Conservation (phyloP, 2,888 invertebrate species). For the Cotesia congregata region DNA sequence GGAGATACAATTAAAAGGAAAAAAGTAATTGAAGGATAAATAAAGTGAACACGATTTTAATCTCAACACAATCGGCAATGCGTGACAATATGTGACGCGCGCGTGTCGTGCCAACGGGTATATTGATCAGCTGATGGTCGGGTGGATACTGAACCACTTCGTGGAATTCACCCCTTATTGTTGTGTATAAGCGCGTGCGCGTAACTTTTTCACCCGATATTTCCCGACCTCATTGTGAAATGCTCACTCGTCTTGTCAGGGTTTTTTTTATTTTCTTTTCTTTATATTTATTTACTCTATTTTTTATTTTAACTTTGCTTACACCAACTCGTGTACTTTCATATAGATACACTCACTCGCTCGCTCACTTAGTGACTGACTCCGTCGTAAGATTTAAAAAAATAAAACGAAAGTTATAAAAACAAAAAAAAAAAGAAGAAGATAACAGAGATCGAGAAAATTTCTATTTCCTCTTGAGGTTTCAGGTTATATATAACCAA, state of each 20-base stretch:
- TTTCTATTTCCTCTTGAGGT: not conserved
- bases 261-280: not conserved
- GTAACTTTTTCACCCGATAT: slow-evolving; percentile 33
- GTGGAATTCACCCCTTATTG: slow-evolving; percentile 63
- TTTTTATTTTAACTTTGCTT: slow-evolving; percentile 10
- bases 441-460: not conserved
- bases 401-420: not conserved
- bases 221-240: slow-evolving; percentile 39
- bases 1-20: not conserved
- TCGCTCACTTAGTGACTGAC: not conserved
- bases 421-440: not conserved
- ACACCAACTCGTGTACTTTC: not conserved
- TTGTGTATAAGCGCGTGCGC: slow-evolving; percentile 59
- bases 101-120: slow-evolving; percentile 50
- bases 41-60: slow-evolving; percentile 28
- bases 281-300: not conserved
- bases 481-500: slow-evolving; percentile 5
- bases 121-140: slow-evolving; percentile 69
- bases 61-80: slow-evolving; percentile 36
- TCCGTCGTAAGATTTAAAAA: not conserved
- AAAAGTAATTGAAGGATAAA: slow-evolving; percentile 12
- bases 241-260: slow-evolving; percentile 7
- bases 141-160: slow-evolving; percentile 67
- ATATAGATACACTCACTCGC: not conserved
- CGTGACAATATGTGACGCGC: slow-evolving; percentile 46